phyloP scores from a whole-genome alignment of 1,140 invertebrate genomes.

The Protaetia brevitarsis region DNA sequence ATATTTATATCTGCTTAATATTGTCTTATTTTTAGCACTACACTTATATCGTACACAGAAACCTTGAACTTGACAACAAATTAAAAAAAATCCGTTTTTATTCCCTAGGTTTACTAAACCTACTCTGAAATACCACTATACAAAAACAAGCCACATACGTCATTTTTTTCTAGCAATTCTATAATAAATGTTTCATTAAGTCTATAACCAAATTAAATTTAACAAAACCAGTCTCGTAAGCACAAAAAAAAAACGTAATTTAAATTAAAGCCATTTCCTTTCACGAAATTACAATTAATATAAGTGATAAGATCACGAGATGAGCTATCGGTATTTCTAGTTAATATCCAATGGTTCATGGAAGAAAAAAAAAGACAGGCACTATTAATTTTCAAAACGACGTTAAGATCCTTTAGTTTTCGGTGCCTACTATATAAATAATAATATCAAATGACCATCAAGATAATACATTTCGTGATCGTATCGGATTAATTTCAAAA shows the following conservation, averaged over 20 bases:
- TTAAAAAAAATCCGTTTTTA: too few relatives aligned
- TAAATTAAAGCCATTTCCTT: background rate
- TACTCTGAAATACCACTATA: too few relatives aligned
- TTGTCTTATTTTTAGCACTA: too few relatives aligned
- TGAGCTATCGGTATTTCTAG: background rate
- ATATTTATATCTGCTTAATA: too few relatives aligned
- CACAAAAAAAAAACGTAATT: background rate
- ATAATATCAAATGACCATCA: constrained; percentile 5
- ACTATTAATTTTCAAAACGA: background rate
- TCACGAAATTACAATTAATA: background rate
- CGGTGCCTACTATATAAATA: too few relatives aligned
- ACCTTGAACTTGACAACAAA: too few relatives aligned
- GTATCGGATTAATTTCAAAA: constrained; percentile 7
- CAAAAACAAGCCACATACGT: too few relatives aligned
- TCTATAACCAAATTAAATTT: constrained; percentile 16
- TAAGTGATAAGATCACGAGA: constrained; percentile 1
- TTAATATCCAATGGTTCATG: background rate
- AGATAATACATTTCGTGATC: too few relatives aligned
- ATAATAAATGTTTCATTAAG: background rate
- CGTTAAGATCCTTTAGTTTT: too few relatives aligned
- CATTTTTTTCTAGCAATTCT: background rate
- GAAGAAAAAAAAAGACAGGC: constrained; percentile 1
- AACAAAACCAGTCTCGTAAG: background rate
- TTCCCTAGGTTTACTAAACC: too few relatives aligned
- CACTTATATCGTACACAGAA: too few relatives aligned